These are phyloP conservation scores for Esperia sulphurella DNA, from an alignment of 2,888 invertebrate species.

Conservation along the genomic window DNA sequence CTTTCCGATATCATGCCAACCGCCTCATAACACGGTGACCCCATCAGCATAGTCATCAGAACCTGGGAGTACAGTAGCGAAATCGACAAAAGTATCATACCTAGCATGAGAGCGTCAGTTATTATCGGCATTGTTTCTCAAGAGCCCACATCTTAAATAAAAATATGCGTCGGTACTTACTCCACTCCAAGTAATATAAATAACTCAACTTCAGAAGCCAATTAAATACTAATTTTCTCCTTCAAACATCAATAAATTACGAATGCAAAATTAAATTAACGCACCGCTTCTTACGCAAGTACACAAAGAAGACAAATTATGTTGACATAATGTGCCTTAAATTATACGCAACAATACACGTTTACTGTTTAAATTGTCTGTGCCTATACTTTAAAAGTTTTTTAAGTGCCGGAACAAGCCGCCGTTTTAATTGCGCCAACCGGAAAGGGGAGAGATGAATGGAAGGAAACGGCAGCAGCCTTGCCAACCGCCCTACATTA, in stretches of 20 bases:
- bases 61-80: too few species aligned
- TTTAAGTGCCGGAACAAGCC: slow-evolving; percentile 75
- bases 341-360: slow-evolving; percentile 50
- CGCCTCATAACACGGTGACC: too few species aligned
- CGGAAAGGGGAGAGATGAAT: slow-evolving; percentile 77
- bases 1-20: too few species aligned
- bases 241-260: not conserved
- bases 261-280: slow-evolving; percentile 4
- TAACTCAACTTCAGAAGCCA: too few species aligned
- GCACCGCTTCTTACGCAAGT: not conserved
- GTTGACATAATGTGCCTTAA: slow-evolving; percentile 22
- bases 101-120: too few species aligned
- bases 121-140: too few species aligned
- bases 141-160: too few species aligned
- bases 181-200: too few species aligned
- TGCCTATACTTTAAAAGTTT: slow-evolving; percentile 71
- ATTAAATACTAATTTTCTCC: not conserved
- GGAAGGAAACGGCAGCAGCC: slow-evolving; percentile 69
- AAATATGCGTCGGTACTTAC: too few species aligned
- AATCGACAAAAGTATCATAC: too few species aligned
- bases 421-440: slow-evolving; percentile 75
- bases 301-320: slow-evolving; percentile 6
- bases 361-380: slow-evolving; percentile 60
- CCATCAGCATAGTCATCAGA: too few species aligned
- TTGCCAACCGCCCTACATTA: slow-evolving; percentile 75